Evolutionary conservation across 30 jellyfish, hydroid and myxozoan species (phyloP).

Genomic region (Cassiopea andromeda): DNA sequence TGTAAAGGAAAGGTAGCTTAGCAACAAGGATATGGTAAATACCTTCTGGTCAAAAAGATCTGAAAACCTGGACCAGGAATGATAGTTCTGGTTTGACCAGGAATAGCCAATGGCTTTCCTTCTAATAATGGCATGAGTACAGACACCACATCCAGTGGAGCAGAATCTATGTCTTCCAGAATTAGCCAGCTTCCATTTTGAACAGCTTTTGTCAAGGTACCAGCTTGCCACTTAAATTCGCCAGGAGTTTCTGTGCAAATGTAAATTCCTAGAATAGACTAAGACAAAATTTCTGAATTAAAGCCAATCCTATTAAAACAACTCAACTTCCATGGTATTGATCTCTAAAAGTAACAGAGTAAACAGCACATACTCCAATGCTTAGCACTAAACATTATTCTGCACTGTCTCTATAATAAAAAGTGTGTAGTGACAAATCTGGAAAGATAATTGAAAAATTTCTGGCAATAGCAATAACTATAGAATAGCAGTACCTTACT

Average conservation of each 20-base stretch:
- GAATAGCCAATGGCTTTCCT: slow-evolving; percentile 61
- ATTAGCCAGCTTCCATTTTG: slow-evolving; percentile 88
- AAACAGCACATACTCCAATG: no score
- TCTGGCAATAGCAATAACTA: no score
- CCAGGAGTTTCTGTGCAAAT: slow-evolving; percentile 92
- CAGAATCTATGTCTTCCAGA: slow-evolving; percentile 91
- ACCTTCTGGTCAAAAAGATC: slow-evolving; percentile 91
- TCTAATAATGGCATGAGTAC: slow-evolving; percentile 78
- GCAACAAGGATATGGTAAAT: not conserved
- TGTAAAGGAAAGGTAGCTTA: no score
- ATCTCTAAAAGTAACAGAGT: no score
- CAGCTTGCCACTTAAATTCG: slow-evolving; percentile 95
- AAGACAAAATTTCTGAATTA: not conserved
- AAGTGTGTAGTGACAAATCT: no score
- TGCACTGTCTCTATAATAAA: no score
- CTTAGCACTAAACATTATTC: no score
- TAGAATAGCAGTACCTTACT: slow-evolving; percentile 68
- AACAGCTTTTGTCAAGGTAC: slow-evolving; percentile 93
- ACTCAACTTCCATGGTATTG: no score
- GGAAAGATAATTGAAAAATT: no score
- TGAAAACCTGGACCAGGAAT: slow-evolving; percentile 75
- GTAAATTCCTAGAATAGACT: slow-evolving; percentile 90
- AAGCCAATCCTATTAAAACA: not conserved
- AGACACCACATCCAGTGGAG: slow-evolving; percentile 93
- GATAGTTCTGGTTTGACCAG: slow-evolving; percentile 75